Conservation (phyloP, 2,797 vertebrate species). For the Phataginus tricuspis region DNA sequence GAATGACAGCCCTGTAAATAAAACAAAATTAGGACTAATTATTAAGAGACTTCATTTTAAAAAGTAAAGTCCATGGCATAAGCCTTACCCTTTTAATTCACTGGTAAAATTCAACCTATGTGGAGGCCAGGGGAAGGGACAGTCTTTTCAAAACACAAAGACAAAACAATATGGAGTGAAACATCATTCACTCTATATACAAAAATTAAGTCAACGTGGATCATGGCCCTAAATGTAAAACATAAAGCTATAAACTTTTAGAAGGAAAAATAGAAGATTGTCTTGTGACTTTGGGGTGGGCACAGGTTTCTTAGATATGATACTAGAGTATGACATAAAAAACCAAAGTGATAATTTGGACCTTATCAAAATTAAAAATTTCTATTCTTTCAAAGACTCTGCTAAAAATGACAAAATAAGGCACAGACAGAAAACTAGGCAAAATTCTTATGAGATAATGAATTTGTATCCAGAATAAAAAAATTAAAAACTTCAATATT, state of each 20-base stretch:
- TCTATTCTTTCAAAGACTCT: neutral
- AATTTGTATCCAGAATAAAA: neutral
- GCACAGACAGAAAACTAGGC: neutral
- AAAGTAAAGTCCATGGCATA: neutral
- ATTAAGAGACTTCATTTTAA: neutral
- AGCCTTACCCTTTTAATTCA: neutral
- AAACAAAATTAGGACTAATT: conserved; percentile 41
- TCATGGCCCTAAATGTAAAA: neutral
- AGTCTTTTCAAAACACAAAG: neutral
- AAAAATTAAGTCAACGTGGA: neutral
- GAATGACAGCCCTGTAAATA: neutral
- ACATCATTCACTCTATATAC: neutral
- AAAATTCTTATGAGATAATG: neutral
- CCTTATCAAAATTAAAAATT: neutral
- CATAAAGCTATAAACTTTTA: neutral
- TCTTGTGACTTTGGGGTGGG: neutral
- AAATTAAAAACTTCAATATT: neutral
- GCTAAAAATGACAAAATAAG: neutral
- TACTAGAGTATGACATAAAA: neutral
- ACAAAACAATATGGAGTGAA: neutral
- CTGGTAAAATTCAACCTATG: neutral
- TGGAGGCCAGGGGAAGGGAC: neutral
- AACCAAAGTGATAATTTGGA: neutral
- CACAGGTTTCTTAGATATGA: neutral
- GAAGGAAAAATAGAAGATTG: neutral